Evolutionary conservation across 2,888 invertebrate species (phyloP).

Genomic region (Epistrophe grossulariae): DNA sequence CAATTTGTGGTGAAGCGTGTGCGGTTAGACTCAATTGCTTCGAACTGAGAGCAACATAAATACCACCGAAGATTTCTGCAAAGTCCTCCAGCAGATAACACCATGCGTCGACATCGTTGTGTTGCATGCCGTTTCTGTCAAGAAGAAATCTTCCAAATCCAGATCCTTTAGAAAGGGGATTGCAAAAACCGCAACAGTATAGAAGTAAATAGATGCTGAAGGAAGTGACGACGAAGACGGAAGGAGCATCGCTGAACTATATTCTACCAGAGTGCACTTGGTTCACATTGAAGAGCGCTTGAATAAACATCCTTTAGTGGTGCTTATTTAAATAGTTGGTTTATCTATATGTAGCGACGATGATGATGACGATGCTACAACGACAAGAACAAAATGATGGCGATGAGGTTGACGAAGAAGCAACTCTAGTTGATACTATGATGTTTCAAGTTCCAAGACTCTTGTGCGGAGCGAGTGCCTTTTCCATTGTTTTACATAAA

Average conservation of each 20-base stretch:
- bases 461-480: conserved; percentile 35
- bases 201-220: conserved; percentile 4
- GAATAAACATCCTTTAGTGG: conserved; percentile 72
- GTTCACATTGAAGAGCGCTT: conserved; percentile 54
- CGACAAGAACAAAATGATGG: conserved; percentile 10
- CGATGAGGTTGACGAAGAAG: conserved; percentile 26
- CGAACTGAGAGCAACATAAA: conserved; percentile 68
- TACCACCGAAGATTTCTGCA: conserved; percentile 68
- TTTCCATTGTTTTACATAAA: conserved; percentile 47
- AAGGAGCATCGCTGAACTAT: conserved; percentile 40
- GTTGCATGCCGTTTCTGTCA: background rate
- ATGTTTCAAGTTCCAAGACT: conserved; percentile 5
- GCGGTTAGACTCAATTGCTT: conserved; percentile 62
- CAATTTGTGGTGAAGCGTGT: conserved; percentile 41
- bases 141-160: conserved; percentile 53
- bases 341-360: conserved; percentile 56
- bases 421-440: conserved; percentile 17
- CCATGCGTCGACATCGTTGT: conserved; percentile 40
- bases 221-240: background rate
- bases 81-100: conserved; percentile 57
- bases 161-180: conserved; percentile 36
- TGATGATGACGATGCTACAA: conserved; percentile 9
- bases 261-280: conserved; percentile 56
- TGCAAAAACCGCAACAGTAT: conserved; percentile 44
- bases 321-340: conserved; percentile 74